Evolutionary conservation across 2,797 vertebrate genomes (phyloP), one percentile per base, ranked within the genome.

Genomic region (Distichodus sexfasciatus): DNA sequence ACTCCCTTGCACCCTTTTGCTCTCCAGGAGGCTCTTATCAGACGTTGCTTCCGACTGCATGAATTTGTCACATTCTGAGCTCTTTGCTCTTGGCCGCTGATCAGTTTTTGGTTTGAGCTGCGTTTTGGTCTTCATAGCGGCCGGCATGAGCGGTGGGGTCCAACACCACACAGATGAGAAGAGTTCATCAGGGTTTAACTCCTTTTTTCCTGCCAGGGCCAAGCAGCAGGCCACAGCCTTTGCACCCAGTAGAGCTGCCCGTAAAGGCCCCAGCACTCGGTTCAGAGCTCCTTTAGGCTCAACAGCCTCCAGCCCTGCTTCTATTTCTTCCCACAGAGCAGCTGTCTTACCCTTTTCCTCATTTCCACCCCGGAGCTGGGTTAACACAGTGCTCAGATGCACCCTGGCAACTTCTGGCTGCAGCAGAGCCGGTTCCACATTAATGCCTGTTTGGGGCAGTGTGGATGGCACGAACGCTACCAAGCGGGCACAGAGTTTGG

Each of bases 161-260:
- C 92, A 95, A 6, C 79, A 76, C 94, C 92, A 94, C 15, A 58
- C 74, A 4, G 79, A 65, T 23, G 87, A 86, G 60, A 94, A 94
- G 0, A 94, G 74, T 0, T 89, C 88, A 11, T 89, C 82, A 15
- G 80, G 55, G 0, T 69, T 81, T 77, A 85, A 84, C 0, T 74
- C 64, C 0, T 66, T 87, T 77, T 87, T 80, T 0, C 83, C 80
- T 15, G 88, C 88, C 31, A 94, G 47, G 8, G 55, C 60, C 24
- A 89, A 73, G 62, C 94, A 14, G 1, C 86, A 77, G 0, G 86
- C 78, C 1, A 90, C 66, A 6, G 93, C 93, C 86, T 89, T 93
- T 38, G 87, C 69, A 2, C 86, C 83, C 51, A 93, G 83, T 5
- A 98, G 83, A 15, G 77, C 85, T 10, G 94, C 93, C 78, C 46